A percentile compares a stretch with the other conserved stretches of the same genome.
These are phyloP conservation scores for Drosophila tristis DNA, from an alignment of 1,140 invertebrate species.

Conservation along the genomic window DNA sequence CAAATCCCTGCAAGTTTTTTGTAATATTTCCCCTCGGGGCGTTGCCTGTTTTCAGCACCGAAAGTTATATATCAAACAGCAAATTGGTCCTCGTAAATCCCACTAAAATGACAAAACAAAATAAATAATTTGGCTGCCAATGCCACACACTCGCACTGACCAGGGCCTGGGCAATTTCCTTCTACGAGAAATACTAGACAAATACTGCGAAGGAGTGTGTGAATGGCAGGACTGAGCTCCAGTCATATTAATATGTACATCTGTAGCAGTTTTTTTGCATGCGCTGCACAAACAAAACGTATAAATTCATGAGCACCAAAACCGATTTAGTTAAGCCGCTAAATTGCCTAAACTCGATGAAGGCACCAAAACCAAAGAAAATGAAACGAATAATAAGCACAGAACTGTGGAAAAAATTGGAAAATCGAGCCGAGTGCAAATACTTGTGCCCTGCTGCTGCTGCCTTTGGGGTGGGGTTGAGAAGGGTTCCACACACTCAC, in stretches of 20 bases:
- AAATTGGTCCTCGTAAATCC: slow-evolving; percentile 52
- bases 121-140: slow-evolving; percentile 56
- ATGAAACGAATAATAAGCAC: slow-evolving; percentile 18
- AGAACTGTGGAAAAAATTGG: slow-evolving; percentile 44
- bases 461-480: slow-evolving; percentile 2
- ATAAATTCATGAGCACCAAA: slow-evolving; percentile 77
- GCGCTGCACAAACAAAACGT: slow-evolving; percentile 79
- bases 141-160: not conserved
- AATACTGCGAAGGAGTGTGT: not conserved
- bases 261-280: slow-evolving; percentile 68
- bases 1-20: not conserved
- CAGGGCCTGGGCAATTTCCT: slow-evolving; percentile 11
- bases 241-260: slow-evolving; percentile 43
- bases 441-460: slow-evolving; percentile 39
- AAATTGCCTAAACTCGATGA: slow-evolving; percentile 79
- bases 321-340: slow-evolving; percentile 78
- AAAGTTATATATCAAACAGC: slow-evolving; percentile 37
- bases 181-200: not conserved
- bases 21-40: slow-evolving; percentile 14
- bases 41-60: not conserved
- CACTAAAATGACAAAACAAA: slow-evolving; percentile 65
- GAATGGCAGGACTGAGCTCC: slow-evolving; percentile 10
- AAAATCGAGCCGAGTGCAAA: slow-evolving; percentile 75
- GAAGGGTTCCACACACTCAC: slow-evolving; percentile 7
- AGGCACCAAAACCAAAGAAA: slow-evolving; percentile 19